phyloP scores from a whole-genome alignment of 2,113 vertebrate genomes.

The Megaptera novaeangliae region DNA sequence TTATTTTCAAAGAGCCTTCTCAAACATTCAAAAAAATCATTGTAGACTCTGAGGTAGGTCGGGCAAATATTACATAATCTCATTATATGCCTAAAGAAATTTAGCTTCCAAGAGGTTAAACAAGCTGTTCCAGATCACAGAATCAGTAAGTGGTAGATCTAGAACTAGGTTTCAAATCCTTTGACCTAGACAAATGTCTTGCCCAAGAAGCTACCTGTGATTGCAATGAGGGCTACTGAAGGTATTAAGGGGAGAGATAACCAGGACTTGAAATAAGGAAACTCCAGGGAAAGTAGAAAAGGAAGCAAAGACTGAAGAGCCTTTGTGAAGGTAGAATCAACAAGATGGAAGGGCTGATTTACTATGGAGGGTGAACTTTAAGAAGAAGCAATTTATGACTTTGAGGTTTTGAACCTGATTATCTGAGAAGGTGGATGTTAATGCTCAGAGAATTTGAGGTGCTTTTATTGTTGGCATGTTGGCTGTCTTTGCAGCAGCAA shows the following conservation, averaged over 20 bases:
- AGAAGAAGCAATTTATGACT: background rate
- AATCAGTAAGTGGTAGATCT: background rate
- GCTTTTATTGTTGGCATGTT: background rate
- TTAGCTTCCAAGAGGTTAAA: background rate
- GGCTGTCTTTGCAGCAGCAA: background rate
- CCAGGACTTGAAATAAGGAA: background rate
- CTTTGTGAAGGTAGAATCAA: background rate
- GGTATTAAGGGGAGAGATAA: background rate
- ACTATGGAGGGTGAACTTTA: background rate
- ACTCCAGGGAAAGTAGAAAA: background rate
- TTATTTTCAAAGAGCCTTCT: background rate
- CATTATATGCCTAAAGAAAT: background rate
- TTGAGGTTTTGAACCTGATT: background rate
- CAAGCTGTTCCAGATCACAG: background rate
- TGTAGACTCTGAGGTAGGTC: background rate
- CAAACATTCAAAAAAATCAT: background rate
- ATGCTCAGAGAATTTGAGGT: background rate
- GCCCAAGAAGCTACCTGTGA: background rate
- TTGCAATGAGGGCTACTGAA: background rate
- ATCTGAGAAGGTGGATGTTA: background rate
- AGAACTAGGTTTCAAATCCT: background rate
- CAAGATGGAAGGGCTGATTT: background rate
- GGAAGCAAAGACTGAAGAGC: background rate
- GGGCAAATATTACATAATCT: background rate
- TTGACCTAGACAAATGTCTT: background rate